phyloP scores from a whole-genome alignment of 2,888 invertebrate genomes.

The Idaea aversata region DNA sequence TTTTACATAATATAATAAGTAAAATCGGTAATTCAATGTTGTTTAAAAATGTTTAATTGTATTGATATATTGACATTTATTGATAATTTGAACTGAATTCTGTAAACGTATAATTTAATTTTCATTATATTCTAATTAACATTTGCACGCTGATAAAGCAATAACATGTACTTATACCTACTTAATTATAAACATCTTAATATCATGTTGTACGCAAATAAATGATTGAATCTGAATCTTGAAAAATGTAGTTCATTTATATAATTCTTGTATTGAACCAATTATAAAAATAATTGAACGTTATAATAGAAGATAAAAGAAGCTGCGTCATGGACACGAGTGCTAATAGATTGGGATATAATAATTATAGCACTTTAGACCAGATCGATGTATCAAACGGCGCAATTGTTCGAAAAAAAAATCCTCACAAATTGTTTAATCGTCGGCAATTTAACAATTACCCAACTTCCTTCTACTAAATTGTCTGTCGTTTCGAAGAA shows the following conservation, averaged over 20 bases:
- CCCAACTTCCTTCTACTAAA: slow-evolving; percentile 42
- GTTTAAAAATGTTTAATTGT: no score
- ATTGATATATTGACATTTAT: no score
- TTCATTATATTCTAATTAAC: no score
- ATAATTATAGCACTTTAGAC: slow-evolving; percentile 10
- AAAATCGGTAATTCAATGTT: no score
- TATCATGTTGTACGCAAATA: no score
- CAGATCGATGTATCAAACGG: background rate
- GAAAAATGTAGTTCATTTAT: slow-evolving; percentile 31
- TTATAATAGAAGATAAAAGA: background rate
- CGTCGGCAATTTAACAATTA: slow-evolving; percentile 46
- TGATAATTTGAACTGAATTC: no score
- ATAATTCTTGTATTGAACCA: slow-evolving; percentile 21
- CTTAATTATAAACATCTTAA: no score
- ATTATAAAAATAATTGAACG: background rate
- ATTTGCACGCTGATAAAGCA: no score
- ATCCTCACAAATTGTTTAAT: slow-evolving; percentile 56
- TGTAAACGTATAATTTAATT: no score
- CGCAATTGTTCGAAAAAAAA: background rate
- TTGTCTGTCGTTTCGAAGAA: slow-evolving; percentile 49
- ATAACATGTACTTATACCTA: no score
- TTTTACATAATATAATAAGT: no score
- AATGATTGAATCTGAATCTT: no score
- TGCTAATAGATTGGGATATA: slow-evolving; percentile 7
- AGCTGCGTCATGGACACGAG: background rate